A percentile compares a stretch with the other conserved stretches of the same genome.
These are phyloP conservation scores for human (Homo sapiens) DNA, from an alignment of 2,113 vertebrate genomes.

Conservation along the genomic window GRCh38 chr15:28820001-28820500, in stretches of 20 bases:
- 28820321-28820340: neutral
- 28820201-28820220: neutral
- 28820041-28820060: neutral
- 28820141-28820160: neutral
- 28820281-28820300: neutral
- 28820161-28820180: neutral
- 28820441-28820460: neutral
- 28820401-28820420: neutral
- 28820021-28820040: neutral
- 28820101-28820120: neutral
- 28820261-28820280: neutral
- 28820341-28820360: slow-evolving; percentile 24
- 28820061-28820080: neutral
- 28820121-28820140: neutral
- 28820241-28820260: neutral
- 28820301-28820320: neutral
- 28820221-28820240: neutral
- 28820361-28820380: neutral
- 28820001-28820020: neutral
- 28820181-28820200: neutral
- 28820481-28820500: neutral
- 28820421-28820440: neutral
- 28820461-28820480: neutral
- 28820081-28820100: neutral
- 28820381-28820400: neutral